Evolutionary conservation across 2,888 invertebrate genomes (phyloP), one percentile per base, ranked within the genome.

Genomic region (Mesorhabditis sp.): DNA sequence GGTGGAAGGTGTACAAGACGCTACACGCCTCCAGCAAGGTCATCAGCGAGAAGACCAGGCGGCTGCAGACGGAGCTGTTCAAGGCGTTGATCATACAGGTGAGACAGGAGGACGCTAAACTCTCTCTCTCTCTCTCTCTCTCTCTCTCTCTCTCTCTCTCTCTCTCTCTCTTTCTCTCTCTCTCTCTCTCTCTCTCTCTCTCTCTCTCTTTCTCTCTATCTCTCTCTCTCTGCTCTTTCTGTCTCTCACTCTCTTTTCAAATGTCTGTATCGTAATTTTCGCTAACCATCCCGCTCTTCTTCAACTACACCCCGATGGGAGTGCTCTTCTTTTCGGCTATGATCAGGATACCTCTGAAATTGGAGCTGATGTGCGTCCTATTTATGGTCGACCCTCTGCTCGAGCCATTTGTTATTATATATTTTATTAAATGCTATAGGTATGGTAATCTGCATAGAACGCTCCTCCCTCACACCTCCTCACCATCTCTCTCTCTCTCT

Each of bases 271-370:
- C 28, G 28, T 2, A 50, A 50, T 1, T 50, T 50, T 50, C 58
- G 58, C n/a, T 50, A 50, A 50, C n/a, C n/a, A n/a, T 50, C 10
- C 58, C 58, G 10, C 58, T 50, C n/a, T 50, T 50, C 58, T 50
- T 10, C 58, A 50, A 50, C 58, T 50, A 50, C 58, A 50, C n/a
- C 58, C 58, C 58, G n/a, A 10, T 50, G 10, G n/a, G 10, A 2
- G n/a, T 50, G 10, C 7, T 50, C 58, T 13, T 13, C 58, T 50
- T 50, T 2, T 50, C 58, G 10, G 58, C 58, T 13, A 50, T 50
- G 58, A 13, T 50, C 2, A 2, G 58, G 10, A n/a, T 50, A 10
- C n/a, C n/a, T 50, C 2, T 50, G 10, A n/a, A 50, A 10, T 2
- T 50, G 2, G 58, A 50, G 58, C 58, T n/a, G n/a, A 50, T 50